These are phyloP conservation scores for Esox masquinongy DNA, from an alignment of 2,797 vertebrate genomes.

Conservation along the genomic window DNA sequence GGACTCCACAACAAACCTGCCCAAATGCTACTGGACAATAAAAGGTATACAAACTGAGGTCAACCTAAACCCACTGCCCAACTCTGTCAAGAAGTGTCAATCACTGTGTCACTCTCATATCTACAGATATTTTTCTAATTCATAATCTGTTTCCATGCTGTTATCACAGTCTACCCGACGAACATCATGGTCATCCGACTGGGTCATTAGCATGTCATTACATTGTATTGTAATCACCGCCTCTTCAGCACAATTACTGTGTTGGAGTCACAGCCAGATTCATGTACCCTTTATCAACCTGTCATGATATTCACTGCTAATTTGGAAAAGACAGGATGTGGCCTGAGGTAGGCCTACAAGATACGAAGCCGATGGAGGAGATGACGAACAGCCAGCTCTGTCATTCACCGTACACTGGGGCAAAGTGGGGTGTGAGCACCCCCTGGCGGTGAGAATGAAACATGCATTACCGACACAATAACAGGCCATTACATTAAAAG, in stretches of 20 bases:
- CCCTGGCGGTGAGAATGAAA: conserved; percentile 35
- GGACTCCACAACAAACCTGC: too few relatives aligned
- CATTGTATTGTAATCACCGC: neutral
- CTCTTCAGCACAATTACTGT: neutral
- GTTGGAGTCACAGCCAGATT: neutral
- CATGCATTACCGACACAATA: neutral
- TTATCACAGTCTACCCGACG: neutral
- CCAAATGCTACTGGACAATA: neutral
- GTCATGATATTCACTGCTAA: neutral
- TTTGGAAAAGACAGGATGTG: neutral
- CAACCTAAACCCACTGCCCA: too few relatives aligned
- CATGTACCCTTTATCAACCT: neutral
- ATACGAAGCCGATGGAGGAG: too few relatives aligned
- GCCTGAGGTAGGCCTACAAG: neutral
- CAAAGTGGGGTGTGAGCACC: conserved; percentile 40
- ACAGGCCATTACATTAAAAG: neutral
- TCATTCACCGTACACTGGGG: neutral
- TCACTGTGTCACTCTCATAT: neutral
- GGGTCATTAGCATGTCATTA: neutral
- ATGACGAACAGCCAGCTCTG: neutral
- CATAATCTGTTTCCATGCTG: neutral
- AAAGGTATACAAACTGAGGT: neutral
- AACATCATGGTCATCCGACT: neutral
- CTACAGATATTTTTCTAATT: neutral
- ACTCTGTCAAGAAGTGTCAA: neutral